Base-by-base conservation (phyloP, 1,140 invertebrate genomes). In the Drosophila sproati region DNA sequence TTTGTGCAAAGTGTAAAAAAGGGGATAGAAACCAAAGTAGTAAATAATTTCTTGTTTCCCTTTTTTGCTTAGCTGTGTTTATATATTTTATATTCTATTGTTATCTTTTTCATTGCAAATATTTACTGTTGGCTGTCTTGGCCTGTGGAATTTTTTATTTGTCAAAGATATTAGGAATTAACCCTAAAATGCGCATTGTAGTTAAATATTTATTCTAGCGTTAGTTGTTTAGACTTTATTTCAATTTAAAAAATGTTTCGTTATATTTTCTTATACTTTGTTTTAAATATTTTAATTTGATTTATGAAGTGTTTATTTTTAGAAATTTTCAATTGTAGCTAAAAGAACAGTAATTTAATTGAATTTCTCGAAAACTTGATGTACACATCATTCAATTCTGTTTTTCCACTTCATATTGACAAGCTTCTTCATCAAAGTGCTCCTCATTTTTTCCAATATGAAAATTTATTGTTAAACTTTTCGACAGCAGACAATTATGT, bases 401-500 rank as follows among this genome's bases (percentile, higher is more conserved):
- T 34, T 34, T 45, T 66, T 62, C 60, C 59, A 63, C 70, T 76
- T 77, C 41, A 56, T n/a, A 73, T 69, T 76, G 68, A 67, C 71
- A 50, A 43, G 64, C 28, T 37, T 51, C 37, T 41, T 55, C 55
- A 35, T 78, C 31, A 55, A 76, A 61, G 50, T 56, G 66, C 70
- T 85, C 67, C 78, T 70, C 59, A 78, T 78, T 81, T 85, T 85
- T 78, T 61, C 28, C 34, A 61, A 73, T 69, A 77, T 66, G 20
- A 68, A 72, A 71, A 72, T 82, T 59, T 78, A 66, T 78, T 31
- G 41, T 31, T 64, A 12, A 28, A n/a, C 3, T 47, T 31, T 48
- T 10, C 5, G 10, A 41, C 72, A 62, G 12, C n/a, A 72, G 64
- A 48, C 60, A 78, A 74, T 78, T 69, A 72, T 75, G 71, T 50